Evolutionary conservation across 2,113 vertebrate species (phyloP), one percentile per base, ranked within the genome.

Genomic region (Rhineura floridana): DNA sequence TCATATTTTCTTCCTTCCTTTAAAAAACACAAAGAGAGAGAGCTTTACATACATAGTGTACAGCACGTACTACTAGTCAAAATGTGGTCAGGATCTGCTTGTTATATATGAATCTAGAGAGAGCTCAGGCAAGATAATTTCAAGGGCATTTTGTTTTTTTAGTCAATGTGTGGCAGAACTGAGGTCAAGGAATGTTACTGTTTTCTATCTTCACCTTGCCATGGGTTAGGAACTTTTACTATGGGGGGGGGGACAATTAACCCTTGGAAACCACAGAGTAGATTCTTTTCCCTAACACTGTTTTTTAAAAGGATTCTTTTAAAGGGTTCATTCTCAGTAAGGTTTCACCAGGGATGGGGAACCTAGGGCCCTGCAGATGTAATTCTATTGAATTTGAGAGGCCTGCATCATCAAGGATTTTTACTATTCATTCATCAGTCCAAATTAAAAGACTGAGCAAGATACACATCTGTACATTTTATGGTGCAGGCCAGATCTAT

Each of bases 111-210:
- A 69, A 69, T 52, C 46, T 52, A 69, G n/a, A 77, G 73, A 52
- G 59, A 77, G 87, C 81, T 81, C 77, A 30, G 52, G 39, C 70
- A 88, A 88, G 87, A 88, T 88, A 88, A 88, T 83, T 67, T 46
- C 72, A 83, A 67, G 46, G 81, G 12, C 65, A 44, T 83, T 75
- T 82, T 23, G 63, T 50, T 77, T 8, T n/a, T 10, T 46, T 83
- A 88, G 83, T 88, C 87, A 83, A 88, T 77, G 62, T 67, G 46
- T 52, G 9, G 59, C 87, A 88, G 81, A 65, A 65, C 48, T 50
- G 17, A 88, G 81, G 44, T 77, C 19, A 88, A 83, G 72, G 36
- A 67, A 52, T 48, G 28, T 88, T 76, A 50, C 44, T 67, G 70
- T 88, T 83, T 88, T 88, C 30, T 77, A 83, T 83, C 72, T 83